Evolutionary conservation across 2,797 vertebrate species (phyloP), one percentile per base, ranked within the genome.

Genomic region (Erpetoichthys calabaricus): DNA sequence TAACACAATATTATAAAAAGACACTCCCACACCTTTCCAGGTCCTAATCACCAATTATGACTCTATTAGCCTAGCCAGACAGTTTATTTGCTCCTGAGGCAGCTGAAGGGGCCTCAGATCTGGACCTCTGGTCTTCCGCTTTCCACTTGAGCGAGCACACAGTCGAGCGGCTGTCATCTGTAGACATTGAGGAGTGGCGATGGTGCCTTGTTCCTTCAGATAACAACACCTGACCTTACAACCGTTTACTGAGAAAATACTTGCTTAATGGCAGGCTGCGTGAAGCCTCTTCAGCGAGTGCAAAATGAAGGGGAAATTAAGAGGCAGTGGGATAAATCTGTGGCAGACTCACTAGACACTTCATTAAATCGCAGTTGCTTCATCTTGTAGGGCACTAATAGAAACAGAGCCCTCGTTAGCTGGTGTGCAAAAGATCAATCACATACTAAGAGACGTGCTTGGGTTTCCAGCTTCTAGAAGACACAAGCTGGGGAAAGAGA

Each of bases 21-120:
- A 87, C 78, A 80, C 83, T 86, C 84, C 71, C 82, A 86, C 84
- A 85, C 86, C 87, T 90, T 84, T 83, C 81, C 84, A 71, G 77
- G 79, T 82, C 86, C 88, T 95, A 93, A 95, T 95, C 83, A 85
- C 91, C 91, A 96, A 92, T 98, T 93, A 98, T 94, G 90, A 87
- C 87, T 95, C 90, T 86, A 94, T 97, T 96, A 97, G 89, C 86
- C 82, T 81, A 87, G 67, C 80, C 80, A 91, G 93, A 91, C 92
- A 95, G 90, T 83, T 92, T 88, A 87, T 87, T 90, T 90, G 91
- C 88, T 89, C 84, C 81, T 67, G 84, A 87, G 77, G 80, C 77
- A 55, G 80, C 83, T 74, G 67, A 84, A 76, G 81, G 84, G 84
- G 82, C 80, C 84, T 80, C 71, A 68, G 79, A 80, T 79, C 68